These are phyloP conservation scores for Watsonalla cultraria DNA, from an alignment of 2,888 invertebrate genomes.

Conservation along the genomic window DNA sequence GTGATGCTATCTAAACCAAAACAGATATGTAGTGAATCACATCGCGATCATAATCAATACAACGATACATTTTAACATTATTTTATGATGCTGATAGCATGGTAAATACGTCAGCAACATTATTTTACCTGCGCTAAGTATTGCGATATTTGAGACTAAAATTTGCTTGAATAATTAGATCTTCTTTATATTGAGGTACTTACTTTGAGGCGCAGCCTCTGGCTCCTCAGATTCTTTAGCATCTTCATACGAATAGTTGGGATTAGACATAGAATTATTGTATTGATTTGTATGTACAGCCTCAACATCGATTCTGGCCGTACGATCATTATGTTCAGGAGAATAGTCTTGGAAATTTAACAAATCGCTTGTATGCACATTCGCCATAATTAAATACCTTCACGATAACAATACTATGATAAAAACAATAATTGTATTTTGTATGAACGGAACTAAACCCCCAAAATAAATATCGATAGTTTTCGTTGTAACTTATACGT, in stretches of 20 bases:
- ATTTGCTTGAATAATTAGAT: too few species aligned
- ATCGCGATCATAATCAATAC: too few species aligned
- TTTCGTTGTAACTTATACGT: background rate
- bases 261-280: constrained; percentile 59
- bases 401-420: background rate
- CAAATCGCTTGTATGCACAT: constrained; percentile 79
- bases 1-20: too few species aligned
- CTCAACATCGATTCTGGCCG: constrained; percentile 82
- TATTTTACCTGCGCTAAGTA: too few species aligned
- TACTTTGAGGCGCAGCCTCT: constrained; percentile 48
- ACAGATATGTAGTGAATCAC: too few species aligned
- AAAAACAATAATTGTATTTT: too few species aligned
- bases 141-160: too few species aligned
- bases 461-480: too few species aligned
- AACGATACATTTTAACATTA: too few species aligned
- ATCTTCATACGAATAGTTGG: constrained; percentile 59
- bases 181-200: constrained; percentile 11
- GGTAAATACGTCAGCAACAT: too few species aligned
- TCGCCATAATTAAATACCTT: constrained; percentile 45
- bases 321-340: constrained; percentile 75
- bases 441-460: too few species aligned
- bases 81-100: too few species aligned
- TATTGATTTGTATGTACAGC: constrained; percentile 76
- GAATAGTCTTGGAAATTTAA: constrained; percentile 87
- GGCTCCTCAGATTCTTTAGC: constrained; percentile 50